phyloP scores from a whole-genome alignment of 1,140 invertebrate genomes.

The Macrostomum lignano region DNA sequence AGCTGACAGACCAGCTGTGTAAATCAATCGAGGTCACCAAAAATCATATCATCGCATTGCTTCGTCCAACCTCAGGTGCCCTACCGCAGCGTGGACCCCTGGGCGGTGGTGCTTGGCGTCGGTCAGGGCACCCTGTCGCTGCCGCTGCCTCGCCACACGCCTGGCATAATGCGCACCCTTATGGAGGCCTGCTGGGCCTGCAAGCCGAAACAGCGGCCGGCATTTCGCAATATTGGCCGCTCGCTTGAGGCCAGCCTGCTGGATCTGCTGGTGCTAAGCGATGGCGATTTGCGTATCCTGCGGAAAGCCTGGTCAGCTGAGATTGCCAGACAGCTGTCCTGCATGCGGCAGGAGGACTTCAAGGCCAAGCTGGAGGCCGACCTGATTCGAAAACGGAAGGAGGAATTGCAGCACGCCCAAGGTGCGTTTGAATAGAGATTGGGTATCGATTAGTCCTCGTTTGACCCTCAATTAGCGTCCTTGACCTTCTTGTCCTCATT shows the following conservation, averaged over 20 bases:
- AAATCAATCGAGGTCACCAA: too few species aligned
- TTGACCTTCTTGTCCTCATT: too few species aligned
- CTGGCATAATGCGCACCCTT: slow-evolving; percentile 43
- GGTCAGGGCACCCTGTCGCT: slow-evolving; percentile 63
- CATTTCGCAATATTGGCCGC: slow-evolving; percentile 80
- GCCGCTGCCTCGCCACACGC: slow-evolving; percentile 60
- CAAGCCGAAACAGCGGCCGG: slow-evolving; percentile 64
- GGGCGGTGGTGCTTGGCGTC: slow-evolving; percentile 86
- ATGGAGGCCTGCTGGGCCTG: slow-evolving; percentile 41
- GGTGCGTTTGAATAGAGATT: too few species aligned
- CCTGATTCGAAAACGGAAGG: slow-evolving; percentile 39
- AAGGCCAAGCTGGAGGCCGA: too few species aligned
- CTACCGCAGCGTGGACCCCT: slow-evolving; percentile 78
- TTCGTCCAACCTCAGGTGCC: too few species aligned
- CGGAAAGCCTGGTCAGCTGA: slow-evolving; percentile 1
- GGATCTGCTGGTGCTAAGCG: slow-evolving; percentile 39
- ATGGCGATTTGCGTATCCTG: not conserved
- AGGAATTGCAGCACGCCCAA: slow-evolving; percentile 41
- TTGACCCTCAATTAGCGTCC: too few species aligned
- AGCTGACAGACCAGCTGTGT: too few species aligned
- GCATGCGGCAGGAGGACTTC: slow-evolving; percentile 26
- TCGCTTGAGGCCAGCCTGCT: slow-evolving; percentile 53
- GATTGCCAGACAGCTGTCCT: slow-evolving; percentile 3
- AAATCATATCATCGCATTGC: too few species aligned
- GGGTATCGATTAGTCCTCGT: too few species aligned